These are phyloP conservation scores for Clytia hemisphaerica DNA, from an alignment of 30 jellyfish, hydroid and myxozoan species.

Conservation along the genomic window DNA sequence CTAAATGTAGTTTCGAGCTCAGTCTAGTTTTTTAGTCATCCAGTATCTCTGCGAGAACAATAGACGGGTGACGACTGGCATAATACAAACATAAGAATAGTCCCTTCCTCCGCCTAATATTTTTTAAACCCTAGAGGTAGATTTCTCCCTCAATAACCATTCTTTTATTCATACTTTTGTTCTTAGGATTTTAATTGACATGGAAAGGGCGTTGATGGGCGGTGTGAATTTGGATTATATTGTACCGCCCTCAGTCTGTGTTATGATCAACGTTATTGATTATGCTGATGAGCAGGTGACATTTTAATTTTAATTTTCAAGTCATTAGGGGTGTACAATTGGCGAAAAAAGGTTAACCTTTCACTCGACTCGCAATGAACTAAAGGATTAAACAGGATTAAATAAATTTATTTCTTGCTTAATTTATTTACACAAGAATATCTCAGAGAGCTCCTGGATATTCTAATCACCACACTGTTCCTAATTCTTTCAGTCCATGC, in stretches of 20 bases:
- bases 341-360: neutral
- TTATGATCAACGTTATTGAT: conserved; percentile 63
- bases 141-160: too few species aligned
- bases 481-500: too few species aligned
- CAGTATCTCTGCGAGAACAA: neutral
- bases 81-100: too few species aligned
- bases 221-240: conserved; percentile 35
- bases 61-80: too few species aligned
- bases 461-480: too few species aligned
- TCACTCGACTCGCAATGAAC: neutral
- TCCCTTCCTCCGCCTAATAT: too few species aligned
- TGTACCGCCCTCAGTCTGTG: conserved; percentile 57
- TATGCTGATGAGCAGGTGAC: conserved; percentile 69
- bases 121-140: too few species aligned
- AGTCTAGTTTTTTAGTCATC: neutral
- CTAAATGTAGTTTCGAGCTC: neutral
- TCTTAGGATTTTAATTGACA: conserved; percentile 15
- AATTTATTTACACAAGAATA: too few species aligned
- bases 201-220: conserved; percentile 4
- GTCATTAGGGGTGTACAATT: neutral
- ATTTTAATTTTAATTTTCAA: too few species aligned
- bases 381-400: neutral
- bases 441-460: too few species aligned
- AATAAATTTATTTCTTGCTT: too few species aligned
- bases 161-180: too few species aligned